A percentile compares a stretch with the other conserved stretches of the same genome.
Evolutionary conservation across 2,797 vertebrate species (phyloP).

Genomic region (Remorina albescens): DNA sequence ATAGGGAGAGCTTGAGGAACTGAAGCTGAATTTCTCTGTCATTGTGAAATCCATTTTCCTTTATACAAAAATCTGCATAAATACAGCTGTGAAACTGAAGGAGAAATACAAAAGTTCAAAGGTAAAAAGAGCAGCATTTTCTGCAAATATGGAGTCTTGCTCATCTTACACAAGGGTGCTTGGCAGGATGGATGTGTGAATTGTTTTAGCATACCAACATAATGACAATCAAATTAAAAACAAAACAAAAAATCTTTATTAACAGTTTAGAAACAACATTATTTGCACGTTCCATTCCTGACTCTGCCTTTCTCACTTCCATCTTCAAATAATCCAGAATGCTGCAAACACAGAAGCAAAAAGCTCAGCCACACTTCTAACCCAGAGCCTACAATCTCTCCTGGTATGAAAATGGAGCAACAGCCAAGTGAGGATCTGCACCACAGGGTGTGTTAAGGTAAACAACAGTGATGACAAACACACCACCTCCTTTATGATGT

Average conservation of each 20-base stretch:
- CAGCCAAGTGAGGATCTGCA: constrained; percentile 18
- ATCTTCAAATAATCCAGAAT: constrained; percentile 37
- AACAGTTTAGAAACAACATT: constrained; percentile 81
- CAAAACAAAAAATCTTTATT: constrained; percentile 77
- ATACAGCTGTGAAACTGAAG: too few species aligned
- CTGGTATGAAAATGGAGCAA: background rate
- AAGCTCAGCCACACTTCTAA: constrained; percentile 18
- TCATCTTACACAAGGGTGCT: too few species aligned
- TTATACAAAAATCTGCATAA: too few species aligned
- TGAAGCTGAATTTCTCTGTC: too few species aligned
- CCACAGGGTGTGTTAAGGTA: constrained; percentile 26
- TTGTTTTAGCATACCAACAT: background rate
- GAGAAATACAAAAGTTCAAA: too few species aligned
- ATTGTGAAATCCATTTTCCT: too few species aligned
- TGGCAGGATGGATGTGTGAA: background rate
- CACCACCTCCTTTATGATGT: constrained; percentile 16
- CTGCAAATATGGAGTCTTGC: too few species aligned
- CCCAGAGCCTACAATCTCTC: background rate
- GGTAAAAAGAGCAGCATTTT: too few species aligned
- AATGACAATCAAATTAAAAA: constrained; percentile 32
- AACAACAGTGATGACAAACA: constrained; percentile 42
- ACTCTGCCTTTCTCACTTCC: constrained; percentile 15
- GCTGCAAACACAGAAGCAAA: constrained; percentile 36
- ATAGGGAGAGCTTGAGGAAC: too few species aligned
- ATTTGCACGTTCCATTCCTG: constrained; percentile 55